Conservation (phyloP, 1,140 invertebrate species). For the Bombus vancouverensis region DNA sequence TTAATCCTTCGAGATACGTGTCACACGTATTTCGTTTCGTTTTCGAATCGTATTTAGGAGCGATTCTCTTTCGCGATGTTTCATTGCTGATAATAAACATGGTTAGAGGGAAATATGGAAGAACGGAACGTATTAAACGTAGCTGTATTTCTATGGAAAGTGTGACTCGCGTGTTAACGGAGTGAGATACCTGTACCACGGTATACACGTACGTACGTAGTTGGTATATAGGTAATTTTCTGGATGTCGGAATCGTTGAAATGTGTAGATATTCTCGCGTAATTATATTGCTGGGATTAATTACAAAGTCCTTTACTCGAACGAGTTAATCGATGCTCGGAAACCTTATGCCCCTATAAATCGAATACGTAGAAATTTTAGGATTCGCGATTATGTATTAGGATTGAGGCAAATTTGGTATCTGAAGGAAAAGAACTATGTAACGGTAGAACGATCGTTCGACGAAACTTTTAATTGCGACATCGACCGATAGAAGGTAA, state of each 20-base stretch:
- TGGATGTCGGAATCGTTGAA: background rate
- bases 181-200: too few relatives aligned
- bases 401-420: background rate
- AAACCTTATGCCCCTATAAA: background rate
- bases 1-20: background rate
- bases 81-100: background rate
- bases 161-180: too few relatives aligned
- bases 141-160: background rate
- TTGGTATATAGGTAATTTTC: too few relatives aligned
- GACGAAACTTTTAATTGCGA: conserved; percentile 20
- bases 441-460: background rate
- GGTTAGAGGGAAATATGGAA: background rate
- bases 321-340: background rate
- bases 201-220: too few relatives aligned
- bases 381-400: too few relatives aligned
- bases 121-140: background rate
- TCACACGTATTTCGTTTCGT: too few relatives aligned
- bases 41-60: background rate
- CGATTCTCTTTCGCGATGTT: background rate
- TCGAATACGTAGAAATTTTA: background rate
- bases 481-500: background rate
- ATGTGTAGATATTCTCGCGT: too few relatives aligned
- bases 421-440: background rate
- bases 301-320: background rate
- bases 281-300: background rate